Conservation (phyloP, 1,140 invertebrate species). For the Trissolcus basalis region DNA sequence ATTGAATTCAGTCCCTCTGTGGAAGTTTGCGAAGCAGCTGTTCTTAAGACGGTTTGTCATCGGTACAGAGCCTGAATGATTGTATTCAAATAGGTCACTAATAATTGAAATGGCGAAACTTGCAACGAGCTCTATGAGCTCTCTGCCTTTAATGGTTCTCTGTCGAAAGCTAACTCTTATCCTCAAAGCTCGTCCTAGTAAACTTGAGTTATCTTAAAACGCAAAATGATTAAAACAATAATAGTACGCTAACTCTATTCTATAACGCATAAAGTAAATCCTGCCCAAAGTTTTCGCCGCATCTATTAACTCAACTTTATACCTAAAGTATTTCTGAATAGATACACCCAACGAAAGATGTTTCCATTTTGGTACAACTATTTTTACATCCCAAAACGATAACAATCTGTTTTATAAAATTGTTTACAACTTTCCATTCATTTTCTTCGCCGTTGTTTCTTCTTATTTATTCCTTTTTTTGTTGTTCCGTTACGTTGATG, state of each 20-base stretch:
- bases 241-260: constrained; percentile 37
- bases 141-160: constrained; percentile 44
- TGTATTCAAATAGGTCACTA: constrained; percentile 60
- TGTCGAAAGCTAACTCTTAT: constrained; percentile 43
- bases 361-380: constrained; percentile 16
- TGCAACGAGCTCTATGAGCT: constrained; percentile 44
- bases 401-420: neutral
- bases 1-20: constrained; percentile 34
- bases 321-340: constrained; percentile 19
- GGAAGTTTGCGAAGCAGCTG: constrained; percentile 39
- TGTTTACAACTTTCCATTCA: no score
- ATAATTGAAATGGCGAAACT: constrained; percentile 59
- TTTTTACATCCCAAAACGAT: constrained; percentile 6
- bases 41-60: constrained; percentile 39
- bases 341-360: neutral
- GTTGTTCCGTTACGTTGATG: no score
- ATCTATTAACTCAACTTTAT: constrained; percentile 36
- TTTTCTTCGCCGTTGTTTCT: no score
- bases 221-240: constrained; percentile 51
- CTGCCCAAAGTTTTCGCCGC: constrained; percentile 23
- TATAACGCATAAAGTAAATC: constrained; percentile 39
- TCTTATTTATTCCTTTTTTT: no score
- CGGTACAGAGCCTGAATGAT: constrained; percentile 50
- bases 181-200: constrained; percentile 38
- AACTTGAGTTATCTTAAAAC: constrained; percentile 33